Evolutionary conservation across 2,113 vertebrate species (phyloP), one percentile per base, ranked within the genome.

Genomic region (Xiphorhynchus elegans): DNA sequence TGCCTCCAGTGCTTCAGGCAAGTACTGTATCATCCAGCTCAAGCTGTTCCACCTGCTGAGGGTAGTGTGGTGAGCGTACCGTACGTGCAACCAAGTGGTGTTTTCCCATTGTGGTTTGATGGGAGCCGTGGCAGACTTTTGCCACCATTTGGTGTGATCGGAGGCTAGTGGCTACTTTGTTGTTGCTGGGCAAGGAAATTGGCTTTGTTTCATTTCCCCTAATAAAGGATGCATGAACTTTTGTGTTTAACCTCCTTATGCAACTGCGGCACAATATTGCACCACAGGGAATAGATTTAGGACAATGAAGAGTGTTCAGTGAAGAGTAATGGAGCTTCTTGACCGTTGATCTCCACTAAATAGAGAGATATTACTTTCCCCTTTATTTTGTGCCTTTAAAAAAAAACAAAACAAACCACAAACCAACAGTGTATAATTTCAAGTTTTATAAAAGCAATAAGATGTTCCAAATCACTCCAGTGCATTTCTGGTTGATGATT

Each of bases 381-480:
- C 92, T 91, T 97, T 94, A 79, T 96, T 97, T 97, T 96, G 95
- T 96, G 94, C 88, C 97, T 96, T 94, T 91, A 33, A 42, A 79
- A 62, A 49, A 50, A 9, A 9, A 10, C 4, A 46, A 40, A 40
- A 40, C 40, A 40, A 40, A 46, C 19, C 16, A 60, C 28, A 33
- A 42, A 26, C 26, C 42, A 84, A 56, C 56, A 97, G 80, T 74
- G 77, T 96, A 92, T 95, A 95, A 93, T 95, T 97, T 96, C 3
- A 17, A 97, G 93, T 97, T 98, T 97, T 97, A 98, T 97, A 97
- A 98, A 97, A 98, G 98, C 94, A 97, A 87, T 98, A 98, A 97
- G 97, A 96, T 97, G 94, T 98, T 98, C 84, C 96, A 97, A 79
- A 91, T 95, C 70, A 83, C 60, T 97, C 93, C 90, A 97, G 88